Evolutionary conservation across 2,797 vertebrate genomes (phyloP), one percentile per base, ranked within the genome.

Genomic region (Pseudotriccus pelzelni): DNA sequence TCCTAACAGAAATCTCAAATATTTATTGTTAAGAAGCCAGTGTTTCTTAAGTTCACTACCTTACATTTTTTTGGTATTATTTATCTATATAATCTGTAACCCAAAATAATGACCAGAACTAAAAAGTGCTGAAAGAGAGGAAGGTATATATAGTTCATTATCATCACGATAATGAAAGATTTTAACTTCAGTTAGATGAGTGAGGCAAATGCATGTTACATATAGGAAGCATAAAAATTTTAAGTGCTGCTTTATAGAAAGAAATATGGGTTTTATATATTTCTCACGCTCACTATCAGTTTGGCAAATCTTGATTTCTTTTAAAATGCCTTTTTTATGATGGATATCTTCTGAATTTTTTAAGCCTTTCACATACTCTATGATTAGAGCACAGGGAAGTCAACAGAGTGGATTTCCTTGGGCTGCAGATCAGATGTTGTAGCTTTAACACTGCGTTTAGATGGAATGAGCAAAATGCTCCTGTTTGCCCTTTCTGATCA

Each of bases 361-460:
- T 80, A 62, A 89, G 50, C 5, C 3, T 68, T 85, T 87, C 10
- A 13, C 16, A 52, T 22, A 60, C 6, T 3, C 39, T 70, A 13
- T 47, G 10, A 24, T 43, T 77, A 66, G 46, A 80, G 46, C 9
- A 18, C 0, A 0, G 30, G 14, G 52, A 87, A 72, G 12, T 27
- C 1, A 7, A 34, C 83, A 36, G 43, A 83, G 14, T 43, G 7
- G 5, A 63, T 84, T 84, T 87, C 66, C 28, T 56, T 83, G 46
- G 47, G 43, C 23, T 69, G 8, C 34, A 41, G 30, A 36, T 47
- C 27, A 47, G 30, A 7, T 39, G 10, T 9, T 79, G 6, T 27
- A 30, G 58, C 55, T 92, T 85, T 72, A 69, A 55, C 15, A 18
- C 23, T 0, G 0, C 20, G 4, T 78, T 80, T 81, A 14, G 62